Percentiles rank a stretch among this genome's conserved stretches.
Conservation (phyloP, 2,797 vertebrate species). For the Muscicapa striata region DNA sequence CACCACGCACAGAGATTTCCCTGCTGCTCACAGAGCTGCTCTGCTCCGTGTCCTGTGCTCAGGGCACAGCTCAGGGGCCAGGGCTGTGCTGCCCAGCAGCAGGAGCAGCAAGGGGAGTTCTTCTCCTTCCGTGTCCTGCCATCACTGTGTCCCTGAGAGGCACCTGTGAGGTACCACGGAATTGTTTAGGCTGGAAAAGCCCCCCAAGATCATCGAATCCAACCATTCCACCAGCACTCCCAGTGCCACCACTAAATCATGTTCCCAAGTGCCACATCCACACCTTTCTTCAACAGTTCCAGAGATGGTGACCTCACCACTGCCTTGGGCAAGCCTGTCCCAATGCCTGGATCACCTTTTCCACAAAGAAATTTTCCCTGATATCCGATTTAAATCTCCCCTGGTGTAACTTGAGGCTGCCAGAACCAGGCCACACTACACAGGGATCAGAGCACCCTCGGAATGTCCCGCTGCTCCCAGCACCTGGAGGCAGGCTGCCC, state of each 20-base stretch:
- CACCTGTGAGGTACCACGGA: background rate
- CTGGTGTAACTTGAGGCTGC: background rate
- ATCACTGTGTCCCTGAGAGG: background rate
- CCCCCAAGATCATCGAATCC: background rate
- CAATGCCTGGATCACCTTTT: background rate
- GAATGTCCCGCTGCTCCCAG: background rate
- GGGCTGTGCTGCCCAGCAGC: background rate
- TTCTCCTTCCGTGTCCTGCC: background rate
- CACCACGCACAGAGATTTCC: background rate
- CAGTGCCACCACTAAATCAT: background rate
- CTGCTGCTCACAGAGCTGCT: background rate
- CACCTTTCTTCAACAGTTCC: background rate
- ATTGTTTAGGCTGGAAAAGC: background rate
- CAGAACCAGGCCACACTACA: accelerated
- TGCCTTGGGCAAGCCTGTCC: background rate
- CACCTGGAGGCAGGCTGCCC: background rate
- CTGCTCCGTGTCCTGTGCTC: accelerated
- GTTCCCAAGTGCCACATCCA: background rate
- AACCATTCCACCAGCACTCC: background rate
- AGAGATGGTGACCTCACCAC: background rate
- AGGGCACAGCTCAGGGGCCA: accelerated
- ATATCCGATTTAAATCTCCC: background rate
- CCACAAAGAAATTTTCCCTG: background rate
- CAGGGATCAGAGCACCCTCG: background rate
- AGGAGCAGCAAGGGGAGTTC: background rate